Evolutionary conservation across 2,888 invertebrate genomes (phyloP).

Genomic region (Sarcophaga rosellei): DNA sequence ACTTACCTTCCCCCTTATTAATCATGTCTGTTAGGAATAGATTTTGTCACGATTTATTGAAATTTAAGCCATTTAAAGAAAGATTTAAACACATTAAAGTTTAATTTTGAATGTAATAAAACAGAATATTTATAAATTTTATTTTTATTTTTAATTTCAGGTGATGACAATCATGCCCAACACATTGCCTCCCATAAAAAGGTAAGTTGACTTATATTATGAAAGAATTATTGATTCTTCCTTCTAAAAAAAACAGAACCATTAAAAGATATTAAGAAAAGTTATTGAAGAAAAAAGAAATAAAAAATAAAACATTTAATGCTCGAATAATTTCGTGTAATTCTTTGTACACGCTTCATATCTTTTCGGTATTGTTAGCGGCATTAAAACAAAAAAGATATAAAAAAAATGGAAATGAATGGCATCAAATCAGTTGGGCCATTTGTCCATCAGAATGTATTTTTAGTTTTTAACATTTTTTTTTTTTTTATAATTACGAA

Average conservation of each 20-base stretch:
- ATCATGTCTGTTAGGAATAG: no score
- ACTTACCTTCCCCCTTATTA: no score
- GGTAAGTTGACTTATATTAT: slow-evolving; percentile 62
- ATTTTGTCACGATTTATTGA: no score
- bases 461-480: not conserved
- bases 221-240: not conserved
- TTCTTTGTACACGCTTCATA: slow-evolving; percentile 10
- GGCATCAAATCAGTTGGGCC: slow-evolving; percentile 39
- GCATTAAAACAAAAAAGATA: not conserved
- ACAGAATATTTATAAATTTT: not conserved
- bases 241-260: slow-evolving; percentile 21
- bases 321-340: slow-evolving; percentile 62
- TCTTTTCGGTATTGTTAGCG: not conserved
- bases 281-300: not conserved
- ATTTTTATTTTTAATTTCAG: slow-evolving; percentile 59
- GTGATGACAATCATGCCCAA: slow-evolving; percentile 69
- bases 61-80: no score
- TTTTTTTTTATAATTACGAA: slow-evolving; percentile 13
- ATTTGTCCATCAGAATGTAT: slow-evolving; percentile 59
- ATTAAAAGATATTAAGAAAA: slow-evolving; percentile 5
- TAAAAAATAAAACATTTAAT: slow-evolving; percentile 43
- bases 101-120: not conserved
- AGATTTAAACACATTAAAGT: not conserved
- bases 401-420: slow-evolving; percentile 2
- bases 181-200: slow-evolving; percentile 70